These are phyloP conservation scores for Aporophyla nigra DNA, from an alignment of 2,888 invertebrate species.

Conservation along the genomic window DNA sequence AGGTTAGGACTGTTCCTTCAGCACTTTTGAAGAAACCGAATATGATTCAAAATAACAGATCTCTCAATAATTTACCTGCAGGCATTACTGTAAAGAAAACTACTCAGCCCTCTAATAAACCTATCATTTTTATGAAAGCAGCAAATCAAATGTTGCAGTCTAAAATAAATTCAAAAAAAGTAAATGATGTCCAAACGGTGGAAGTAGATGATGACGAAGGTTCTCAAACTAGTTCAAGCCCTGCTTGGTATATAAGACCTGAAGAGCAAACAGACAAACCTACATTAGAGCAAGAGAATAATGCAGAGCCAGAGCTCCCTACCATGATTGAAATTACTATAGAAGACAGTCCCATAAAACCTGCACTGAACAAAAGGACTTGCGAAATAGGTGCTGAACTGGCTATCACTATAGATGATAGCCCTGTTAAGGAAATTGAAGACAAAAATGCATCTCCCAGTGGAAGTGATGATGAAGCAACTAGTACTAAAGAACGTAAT, in stretches of 20 bases:
- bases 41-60: constrained; percentile 61
- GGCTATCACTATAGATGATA: constrained; percentile 86
- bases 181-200: constrained; percentile 76
- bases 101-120: constrained; percentile 40
- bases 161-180: constrained; percentile 7
- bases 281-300: constrained; percentile 78
- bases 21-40: constrained; percentile 61
- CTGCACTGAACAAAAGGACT: constrained; percentile 70
- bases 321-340: constrained; percentile 85
- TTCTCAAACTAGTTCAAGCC: constrained; percentile 68
- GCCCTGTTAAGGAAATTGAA: constrained; percentile 77
- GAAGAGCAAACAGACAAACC: constrained; percentile 74
- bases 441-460: constrained; percentile 61
- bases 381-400: constrained; percentile 75
- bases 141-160: constrained; percentile 16
- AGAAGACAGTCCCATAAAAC: constrained; percentile 86
- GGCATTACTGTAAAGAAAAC: constrained; percentile 81
- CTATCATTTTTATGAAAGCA: constrained; percentile 57
- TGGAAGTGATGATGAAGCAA: constrained; percentile 72
- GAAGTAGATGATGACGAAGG: constrained; percentile 85
- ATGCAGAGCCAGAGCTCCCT: constrained; percentile 79
- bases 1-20: constrained; percentile 42
- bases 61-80: constrained; percentile 77
- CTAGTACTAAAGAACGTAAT: constrained; percentile 65
- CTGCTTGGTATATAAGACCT: constrained; percentile 86